Evolutionary conservation across 2,113 vertebrate species (phyloP).

Genomic region (Myotis davidii): DNA sequence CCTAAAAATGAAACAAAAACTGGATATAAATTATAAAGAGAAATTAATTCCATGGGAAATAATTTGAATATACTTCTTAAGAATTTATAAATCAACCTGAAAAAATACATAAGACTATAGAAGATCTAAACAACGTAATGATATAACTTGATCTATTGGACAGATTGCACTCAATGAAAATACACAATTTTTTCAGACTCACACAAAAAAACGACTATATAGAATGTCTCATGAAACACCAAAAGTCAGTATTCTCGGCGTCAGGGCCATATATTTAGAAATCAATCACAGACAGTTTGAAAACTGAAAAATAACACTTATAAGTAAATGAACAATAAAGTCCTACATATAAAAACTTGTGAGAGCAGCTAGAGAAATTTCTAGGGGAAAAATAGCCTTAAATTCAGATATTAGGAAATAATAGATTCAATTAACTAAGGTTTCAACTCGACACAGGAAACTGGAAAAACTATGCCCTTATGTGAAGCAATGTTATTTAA

Average conservation of each 20-base stretch:
- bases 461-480: not conserved
- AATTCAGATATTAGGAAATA: conserved; percentile 17
- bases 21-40: conserved; percentile 6
- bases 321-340: not conserved
- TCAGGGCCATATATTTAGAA: not conserved
- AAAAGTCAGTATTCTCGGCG: conserved; percentile 15
- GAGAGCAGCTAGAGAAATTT: not conserved
- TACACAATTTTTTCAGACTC: not conserved
- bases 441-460: not conserved
- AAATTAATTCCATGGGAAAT: not conserved
- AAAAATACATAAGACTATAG: not conserved
- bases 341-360: not conserved
- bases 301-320: not conserved
- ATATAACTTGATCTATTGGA: not conserved
- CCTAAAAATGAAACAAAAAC: not conserved
- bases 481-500: not conserved
- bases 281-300: not conserved
- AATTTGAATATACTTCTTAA: conserved; percentile 22
- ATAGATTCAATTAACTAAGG: not conserved
- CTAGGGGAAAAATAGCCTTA: conserved; percentile 15
- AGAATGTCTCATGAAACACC: not conserved
- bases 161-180: not conserved
- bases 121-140: not conserved
- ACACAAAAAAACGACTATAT: not conserved
- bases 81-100: conserved; percentile 11